phyloP scores from a whole-genome alignment of 2,113 vertebrate genomes.

The Microtus richardsoni region DNA sequence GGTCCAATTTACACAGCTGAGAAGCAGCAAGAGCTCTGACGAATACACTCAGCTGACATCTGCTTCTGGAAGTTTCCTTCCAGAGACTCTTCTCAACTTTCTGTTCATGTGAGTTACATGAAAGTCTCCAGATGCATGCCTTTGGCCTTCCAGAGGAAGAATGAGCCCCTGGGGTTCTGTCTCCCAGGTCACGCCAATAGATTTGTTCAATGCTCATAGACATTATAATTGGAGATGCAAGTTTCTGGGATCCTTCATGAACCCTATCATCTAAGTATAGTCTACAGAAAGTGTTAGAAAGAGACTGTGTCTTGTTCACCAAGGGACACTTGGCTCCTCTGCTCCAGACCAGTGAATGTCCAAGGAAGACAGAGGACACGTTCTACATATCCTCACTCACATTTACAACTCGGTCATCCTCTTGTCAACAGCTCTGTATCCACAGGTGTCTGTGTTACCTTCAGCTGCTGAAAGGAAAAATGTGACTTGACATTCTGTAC shows the following conservation, averaged over 20 bases:
- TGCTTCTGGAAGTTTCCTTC: not conserved
- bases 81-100: not conserved
- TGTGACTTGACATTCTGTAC: not conserved
- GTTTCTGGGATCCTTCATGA: not conserved
- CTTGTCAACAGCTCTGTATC: not conserved
- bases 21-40: not conserved
- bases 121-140: not conserved
- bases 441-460: not conserved
- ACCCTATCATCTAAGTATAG: not conserved
- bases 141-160: not conserved
- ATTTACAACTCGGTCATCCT: not conserved
- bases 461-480: conserved; percentile 2
- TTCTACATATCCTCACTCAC: not conserved
- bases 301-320: conserved; percentile 12
- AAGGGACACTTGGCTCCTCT: not conserved
- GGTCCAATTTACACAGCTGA: not conserved
- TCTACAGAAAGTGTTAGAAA: conserved; percentile 22
- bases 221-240: conserved; percentile 6
- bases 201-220: not conserved
- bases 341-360: not conserved
- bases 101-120: not conserved
- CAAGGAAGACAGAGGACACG: not conserved
- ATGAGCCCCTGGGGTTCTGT: not conserved
- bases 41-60: not conserved
- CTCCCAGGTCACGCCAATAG: not conserved